Base-by-base conservation (phyloP, 2,797 vertebrate genomes). In the Limosa lapponica region DNA sequence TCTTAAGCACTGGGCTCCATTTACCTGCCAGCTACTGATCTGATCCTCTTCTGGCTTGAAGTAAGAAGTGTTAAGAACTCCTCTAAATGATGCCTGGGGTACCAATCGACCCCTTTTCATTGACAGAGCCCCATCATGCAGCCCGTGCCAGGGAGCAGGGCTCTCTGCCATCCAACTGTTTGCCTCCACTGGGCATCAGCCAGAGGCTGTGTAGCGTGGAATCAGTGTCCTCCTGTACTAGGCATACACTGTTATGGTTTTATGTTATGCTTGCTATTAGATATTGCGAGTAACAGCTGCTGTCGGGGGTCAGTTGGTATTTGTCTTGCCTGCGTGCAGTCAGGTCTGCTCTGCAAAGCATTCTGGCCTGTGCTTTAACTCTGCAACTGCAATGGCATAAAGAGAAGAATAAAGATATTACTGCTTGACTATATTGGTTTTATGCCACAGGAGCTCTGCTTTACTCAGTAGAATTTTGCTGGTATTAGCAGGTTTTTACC, bases 211-310 rank as follows among this genome's bases (percentile, higher is more conserved):
- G 10, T 32, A 41, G 25, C 0, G 0, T 6, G 25, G 82, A 65
- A 36, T 54, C 65, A 11, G n/a, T 11, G 13, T 54, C 24, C 80
- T 28, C 48, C 49, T 2, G 5, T 7, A 2, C 64, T 17, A 28
- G 37, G 73, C 43, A 37, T 13, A 79, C n/a, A 37, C 4, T 9
- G 43, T 24, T 80, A 39, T 6, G 28, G 25, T 17, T 84, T 65
- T 85, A 49, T 71, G 78, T 86, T 67, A 69, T n/a, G 61, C 34
- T 67, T 84, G 22, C 59, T 59, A 8, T 28, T 73, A 81, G 70
- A 30, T 46, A 51, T 18, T 75, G 85, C 78, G 73, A 64, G 37
- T 37, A 84, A 46, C 64, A 87, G 57, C 82, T 93, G 92, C 91
- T 87, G 13, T 57, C 54, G 46, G 20, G 34, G 52, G 16, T 49